phyloP scores from a whole-genome alignment of 2,113 vertebrate species.

The Mormyrus iriodes region DNA sequence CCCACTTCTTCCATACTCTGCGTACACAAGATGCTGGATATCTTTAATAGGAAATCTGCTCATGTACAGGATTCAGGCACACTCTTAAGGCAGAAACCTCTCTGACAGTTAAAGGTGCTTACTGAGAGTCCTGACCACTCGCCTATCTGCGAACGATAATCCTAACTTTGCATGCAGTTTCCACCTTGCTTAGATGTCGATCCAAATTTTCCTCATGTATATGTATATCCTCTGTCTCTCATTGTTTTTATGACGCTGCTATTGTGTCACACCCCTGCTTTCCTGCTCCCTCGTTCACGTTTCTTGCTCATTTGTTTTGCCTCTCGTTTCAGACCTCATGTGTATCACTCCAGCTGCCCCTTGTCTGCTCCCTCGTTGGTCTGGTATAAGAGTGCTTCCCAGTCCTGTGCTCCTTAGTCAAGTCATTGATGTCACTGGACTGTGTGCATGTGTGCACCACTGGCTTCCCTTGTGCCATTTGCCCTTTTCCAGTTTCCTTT shows the following conservation, averaged over 20 bases:
- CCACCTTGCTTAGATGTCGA: neutral
- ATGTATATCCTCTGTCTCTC: neutral
- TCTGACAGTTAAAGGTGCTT: neutral
- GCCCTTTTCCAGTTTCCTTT: no score
- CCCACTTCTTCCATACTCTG: neutral
- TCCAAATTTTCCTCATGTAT: neutral
- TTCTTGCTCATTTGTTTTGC: no score
- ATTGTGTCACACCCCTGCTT: no score
- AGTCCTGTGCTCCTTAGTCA: no score
- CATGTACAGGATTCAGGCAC: neutral
- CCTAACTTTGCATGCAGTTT: neutral
- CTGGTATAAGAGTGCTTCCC: no score
- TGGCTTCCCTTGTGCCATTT: no score
- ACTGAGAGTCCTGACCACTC: neutral
- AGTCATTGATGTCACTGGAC: no score
- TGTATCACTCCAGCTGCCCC: no score
- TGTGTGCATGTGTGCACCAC: no score
- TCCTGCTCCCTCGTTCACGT: no score
- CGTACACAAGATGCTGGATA: neutral
- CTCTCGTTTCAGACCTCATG: no score
- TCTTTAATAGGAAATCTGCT: neutral
- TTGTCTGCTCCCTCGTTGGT: no score
- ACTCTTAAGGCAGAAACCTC: neutral
- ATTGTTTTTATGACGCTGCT: neutral
- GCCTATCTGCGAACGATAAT: neutral